Percentiles rank a stretch among this genome's conserved stretches.
These are phyloP conservation scores for Ahaetulla prasina DNA, from an alignment of 2,113 vertebrate species.

Conservation along the genomic window DNA sequence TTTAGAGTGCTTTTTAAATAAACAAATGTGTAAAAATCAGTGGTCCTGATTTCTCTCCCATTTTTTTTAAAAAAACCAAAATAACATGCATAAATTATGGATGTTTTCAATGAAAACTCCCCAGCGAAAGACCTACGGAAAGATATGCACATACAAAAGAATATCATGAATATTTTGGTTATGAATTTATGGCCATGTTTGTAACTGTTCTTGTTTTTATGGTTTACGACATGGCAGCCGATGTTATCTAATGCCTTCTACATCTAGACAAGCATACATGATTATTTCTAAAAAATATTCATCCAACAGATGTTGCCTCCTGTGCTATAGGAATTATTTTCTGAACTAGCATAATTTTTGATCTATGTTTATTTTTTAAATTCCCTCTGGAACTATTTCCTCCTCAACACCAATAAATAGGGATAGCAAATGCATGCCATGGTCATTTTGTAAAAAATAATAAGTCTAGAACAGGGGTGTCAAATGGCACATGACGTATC, in stretches of 20 bases:
- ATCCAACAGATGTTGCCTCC: constrained; percentile 72
- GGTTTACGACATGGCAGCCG: not conserved
- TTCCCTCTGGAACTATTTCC: constrained; percentile 59
- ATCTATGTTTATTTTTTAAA: constrained; percentile 59
- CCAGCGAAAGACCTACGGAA: not conserved
- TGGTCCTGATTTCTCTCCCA: not conserved
- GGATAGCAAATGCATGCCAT: constrained; percentile 36
- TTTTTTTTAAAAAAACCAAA: too few relatives aligned
- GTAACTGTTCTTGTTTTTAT: constrained; percentile 64
- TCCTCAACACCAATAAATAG: constrained; percentile 51
- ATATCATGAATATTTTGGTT: constrained; percentile 35
- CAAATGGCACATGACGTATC: too few relatives aligned
- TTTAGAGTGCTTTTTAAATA: not conserved
- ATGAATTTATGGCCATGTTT: constrained; percentile 58
- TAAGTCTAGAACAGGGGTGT: not conserved
- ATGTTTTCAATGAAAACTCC: not conserved
- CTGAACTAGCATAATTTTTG: constrained; percentile 32
- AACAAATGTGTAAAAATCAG: not conserved
- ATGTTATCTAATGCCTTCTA: constrained; percentile 63
- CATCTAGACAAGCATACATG: constrained; percentile 75
- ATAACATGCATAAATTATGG: not conserved
- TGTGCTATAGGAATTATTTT: constrained; percentile 68
- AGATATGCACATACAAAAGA: not conserved
- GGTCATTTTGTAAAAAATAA: constrained; percentile 44
- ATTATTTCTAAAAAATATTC: constrained; percentile 76